phyloP scores from a whole-genome alignment of 2,888 invertebrate species.

The Mesoligia furuncula region DNA sequence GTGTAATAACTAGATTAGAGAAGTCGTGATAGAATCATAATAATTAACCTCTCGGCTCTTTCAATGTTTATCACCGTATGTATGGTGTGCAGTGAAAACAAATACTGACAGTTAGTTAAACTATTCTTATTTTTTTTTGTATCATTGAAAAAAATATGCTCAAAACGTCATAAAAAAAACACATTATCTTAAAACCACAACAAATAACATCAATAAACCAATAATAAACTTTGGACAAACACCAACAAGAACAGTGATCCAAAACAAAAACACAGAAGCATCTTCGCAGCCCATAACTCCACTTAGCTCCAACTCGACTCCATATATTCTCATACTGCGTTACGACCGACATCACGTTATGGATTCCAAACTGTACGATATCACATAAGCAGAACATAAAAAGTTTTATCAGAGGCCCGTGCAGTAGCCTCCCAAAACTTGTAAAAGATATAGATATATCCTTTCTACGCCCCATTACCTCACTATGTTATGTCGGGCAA shows the following conservation, averaged over 20 bases:
- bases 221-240: conserved; percentile 31
- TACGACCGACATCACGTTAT: conserved; percentile 70
- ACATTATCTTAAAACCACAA: neutral
- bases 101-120: neutral
- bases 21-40: neutral
- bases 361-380: conserved; percentile 80
- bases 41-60: neutral
- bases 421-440: conserved; percentile 80
- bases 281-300: conserved; percentile 48
- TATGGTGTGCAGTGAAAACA: neutral
- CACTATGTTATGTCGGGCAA: conserved; percentile 66
- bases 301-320: conserved; percentile 47
- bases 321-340: conserved; percentile 56
- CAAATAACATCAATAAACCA: conserved; percentile 25
- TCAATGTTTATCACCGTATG: neutral
- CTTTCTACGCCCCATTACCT: conserved; percentile 85
- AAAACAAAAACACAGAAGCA: conserved; percentile 51
- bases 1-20: no score
- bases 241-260: conserved; percentile 46
- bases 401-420: conserved; percentile 86
- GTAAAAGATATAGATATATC: conserved; percentile 78
- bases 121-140: neutral
- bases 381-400: conserved; percentile 86
- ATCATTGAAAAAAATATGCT: neutral
- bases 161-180: neutral